These are phyloP conservation scores for Harlomillsia oculata DNA, from an alignment of 1,140 invertebrate species.

Conservation along the genomic window DNA sequence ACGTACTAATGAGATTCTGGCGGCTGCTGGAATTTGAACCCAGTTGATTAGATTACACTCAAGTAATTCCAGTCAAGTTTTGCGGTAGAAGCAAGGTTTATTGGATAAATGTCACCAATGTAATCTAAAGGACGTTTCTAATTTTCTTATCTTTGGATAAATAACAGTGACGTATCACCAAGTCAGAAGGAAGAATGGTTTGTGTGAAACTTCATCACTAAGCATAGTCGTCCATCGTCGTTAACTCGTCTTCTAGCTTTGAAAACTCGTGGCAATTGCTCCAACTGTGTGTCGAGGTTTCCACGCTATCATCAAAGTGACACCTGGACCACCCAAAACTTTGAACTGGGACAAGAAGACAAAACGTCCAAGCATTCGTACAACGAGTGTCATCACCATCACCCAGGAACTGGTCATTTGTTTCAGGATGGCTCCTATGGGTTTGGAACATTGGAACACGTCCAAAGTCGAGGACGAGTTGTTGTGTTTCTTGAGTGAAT, in stretches of 20 bases:
- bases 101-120: conserved; percentile 1
- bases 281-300: conserved; percentile 1
- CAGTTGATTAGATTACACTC: too few species aligned
- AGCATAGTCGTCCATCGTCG: conserved; percentile 4
- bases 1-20: too few species aligned
- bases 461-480: too few species aligned
- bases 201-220: conserved; percentile 28
- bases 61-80: too few species aligned
- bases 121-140: conserved; percentile 1
- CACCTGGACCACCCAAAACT: not conserved
- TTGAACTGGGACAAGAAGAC: not conserved
- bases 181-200: conserved; percentile 37
- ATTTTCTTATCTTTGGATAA: conserved; percentile 15
- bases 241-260: not conserved
- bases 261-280: too few species aligned
- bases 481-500: too few species aligned
- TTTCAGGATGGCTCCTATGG: too few species aligned
- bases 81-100: too few species aligned
- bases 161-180: conserved; percentile 34
- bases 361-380: not conserved
- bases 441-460: too few species aligned
- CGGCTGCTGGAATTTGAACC: too few species aligned
- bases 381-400: not conserved
- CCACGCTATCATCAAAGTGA: not conserved
- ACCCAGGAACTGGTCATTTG: too few species aligned